A percentile compares a stretch with the other conserved stretches of the same genome.
Evolutionary conservation across 1,140 invertebrate species (phyloP).

Genomic region (Metopolophium dirhodum): DNA sequence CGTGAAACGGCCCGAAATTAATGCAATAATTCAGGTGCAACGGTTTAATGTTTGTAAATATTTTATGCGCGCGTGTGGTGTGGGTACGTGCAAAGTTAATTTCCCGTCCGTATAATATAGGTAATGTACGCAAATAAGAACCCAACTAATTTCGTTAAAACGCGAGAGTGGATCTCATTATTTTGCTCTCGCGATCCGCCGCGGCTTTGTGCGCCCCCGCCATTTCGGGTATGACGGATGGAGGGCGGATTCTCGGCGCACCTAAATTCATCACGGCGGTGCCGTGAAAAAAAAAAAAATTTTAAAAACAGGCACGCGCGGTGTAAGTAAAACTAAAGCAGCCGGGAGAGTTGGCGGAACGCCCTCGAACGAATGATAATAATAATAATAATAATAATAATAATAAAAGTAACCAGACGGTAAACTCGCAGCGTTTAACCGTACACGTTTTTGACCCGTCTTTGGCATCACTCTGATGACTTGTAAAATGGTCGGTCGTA

Average conservation of each 20-base stretch:
- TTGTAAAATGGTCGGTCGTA: too few species aligned
- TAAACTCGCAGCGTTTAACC: too few species aligned
- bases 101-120: not conserved
- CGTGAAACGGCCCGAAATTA: not conserved
- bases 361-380: too few species aligned
- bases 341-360: too few species aligned
- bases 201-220: too few species aligned
- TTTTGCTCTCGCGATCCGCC: not conserved
- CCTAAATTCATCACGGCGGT: not conserved
- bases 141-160: constrained; percentile 5
- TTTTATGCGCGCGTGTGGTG: not conserved
- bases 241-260: not conserved
- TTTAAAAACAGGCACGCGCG: too few species aligned
- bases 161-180: not conserved
- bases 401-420: too few species aligned
- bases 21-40: not conserved
- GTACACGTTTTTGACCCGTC: too few species aligned
- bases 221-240: not conserved
- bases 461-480: too few species aligned
- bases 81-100: not conserved
- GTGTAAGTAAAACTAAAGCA: too few species aligned
- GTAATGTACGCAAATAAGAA: not conserved
- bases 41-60: constrained; percentile 9
- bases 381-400: too few species aligned
- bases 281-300: not conserved